Base-by-base conservation (phyloP, 1,140 invertebrate species). In the Macrostomum lignano region DNA sequence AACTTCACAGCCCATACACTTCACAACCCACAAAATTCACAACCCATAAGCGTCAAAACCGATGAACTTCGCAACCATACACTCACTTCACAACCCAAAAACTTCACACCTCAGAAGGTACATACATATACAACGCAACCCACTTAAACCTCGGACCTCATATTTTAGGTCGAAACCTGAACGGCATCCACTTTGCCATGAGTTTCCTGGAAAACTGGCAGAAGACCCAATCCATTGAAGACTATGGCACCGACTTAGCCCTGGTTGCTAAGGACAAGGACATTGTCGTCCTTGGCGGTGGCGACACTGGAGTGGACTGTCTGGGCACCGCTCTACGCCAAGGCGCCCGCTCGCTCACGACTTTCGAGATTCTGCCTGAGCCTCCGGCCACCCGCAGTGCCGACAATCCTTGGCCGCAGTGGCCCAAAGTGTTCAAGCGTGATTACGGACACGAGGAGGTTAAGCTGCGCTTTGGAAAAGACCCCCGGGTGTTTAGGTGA, bases 361-460 rank as follows among this genome's bases (percentile, higher is more conserved):
- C 79, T 6, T 96, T 96, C 62, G 88, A 98, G 64, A 94, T 96
- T 46, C 59, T 96, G 25, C 84, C 86, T 0, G 68, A 78, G 46
- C 88, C 88, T 15, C 73, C 79, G 24, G 59, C 63, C 9, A 63
- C 61, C 17, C 64, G 88, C 19, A 69, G 69, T 7, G 58, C 62
- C 9, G 76, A 81, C 49, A 93, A 93, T 58, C 88, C 88, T 4
- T 96, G 88, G 88, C 88, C 88, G 2, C 81, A 91, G 46, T 94
- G 74, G 69, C 86, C 88, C 0, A 66, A 76, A 48, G 72, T 94
- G 5, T 91, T 93, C 62, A 73, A 82, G 43, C 72, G 93, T 2
- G 88, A 98, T 55, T 98, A 98, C 51, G 88, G 88, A 0, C 88
- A 96, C 47, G 86, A 94, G 49, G 88, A 96, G 61, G 79, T 86